Evolutionary conservation across 2,113 vertebrate species (phyloP), one percentile per base, ranked within the genome.

Genomic region (Myocastor coypus): DNA sequence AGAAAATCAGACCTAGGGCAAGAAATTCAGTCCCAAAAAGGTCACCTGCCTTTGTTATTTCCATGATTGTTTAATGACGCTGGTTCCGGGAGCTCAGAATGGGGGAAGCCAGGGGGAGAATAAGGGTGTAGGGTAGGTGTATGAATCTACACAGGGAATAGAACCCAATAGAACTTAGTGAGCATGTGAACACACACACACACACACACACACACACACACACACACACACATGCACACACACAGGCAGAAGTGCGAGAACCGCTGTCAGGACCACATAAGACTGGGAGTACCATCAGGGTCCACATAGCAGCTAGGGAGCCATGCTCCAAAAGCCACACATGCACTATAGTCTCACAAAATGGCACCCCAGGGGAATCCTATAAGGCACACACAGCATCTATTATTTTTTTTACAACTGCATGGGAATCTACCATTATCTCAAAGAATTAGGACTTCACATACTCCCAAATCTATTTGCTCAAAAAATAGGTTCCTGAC

Each of bases 251-350:
- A 68, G n/a, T 6, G 6, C 1, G 52, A 61, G 34, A 0, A 17
- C 32, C 42, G 30, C 73, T 77, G 40, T 24, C n/a, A 12, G 71
- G 40, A 13, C 40, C 28, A 24, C 5, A 16, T 8, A 11, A 0
- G 4, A 19, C 0, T 3, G 1, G 37, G 46, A 22, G 10, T 28
- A 5, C 0, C 11, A 9, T 64, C 40, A 2, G 0, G 9, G 28
- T 26, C 42, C 17, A 8, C 0, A 3, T 0, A 9, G 32, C 26
- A 42, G 17, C n/a, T 7, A 3, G 2, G 11, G 3, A 19, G 1
- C 26, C 16, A 4, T 66, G 7, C 1, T 37, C 37, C 19, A 30
- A 11, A 11, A 13, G 26, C 2, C 0, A 28, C 8, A 9, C 12
- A 0, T 59, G 11, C 10, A 12, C 34, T 10, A 1, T 0, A 1